Evolutionary conservation across 2,888 invertebrate genomes (phyloP), one percentile per base, ranked within the genome.

Genomic region (Endomychus coccineus): DNA sequence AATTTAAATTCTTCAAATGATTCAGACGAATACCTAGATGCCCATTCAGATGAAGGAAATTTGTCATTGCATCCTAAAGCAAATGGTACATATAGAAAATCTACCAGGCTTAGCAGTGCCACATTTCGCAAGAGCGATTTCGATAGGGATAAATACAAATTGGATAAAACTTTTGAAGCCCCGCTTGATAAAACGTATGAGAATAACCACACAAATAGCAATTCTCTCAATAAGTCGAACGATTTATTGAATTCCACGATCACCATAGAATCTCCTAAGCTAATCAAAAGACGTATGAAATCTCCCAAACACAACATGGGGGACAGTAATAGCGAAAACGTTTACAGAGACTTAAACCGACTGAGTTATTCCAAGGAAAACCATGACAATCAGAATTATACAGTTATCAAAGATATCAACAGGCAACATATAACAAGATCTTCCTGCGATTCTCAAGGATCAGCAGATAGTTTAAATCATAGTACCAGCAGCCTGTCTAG

Each of bases 391-490:
- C 4, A 22, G 12, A 36, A 33, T 9, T 7, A 19, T 9, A 29
- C 28, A 3, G 27, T 34, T 14, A 7, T 12, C 2, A 27, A 22
- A n/a, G 38, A 41, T n/a, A 17, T 6, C 11, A 7, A 16, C 19
- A 22, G 27, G 9, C 15, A 9, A 13, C 16, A 27, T 17, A 28
- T 12, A 12, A 41, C 39, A 29, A 19, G 28, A 17, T 51, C 51
- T 5, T 36, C 47, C 15, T 43, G 44, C 22, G 46, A 42, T 42
- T 58, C 59, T 16, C 52, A 55, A 15, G 64, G 64, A 30, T 66
- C 65, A 4, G 56, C 61, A 1, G 67, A 67, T 42, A 67, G 64
- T 49, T 53, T 65, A 23, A 66, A 67, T 44, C 51, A 61, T 24
- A 58, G 59, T 51, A 66, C 66, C 44, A 62, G 62, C 38, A 49